Evolutionary conservation across 2,797 vertebrate genomes (phyloP), one percentile per base, ranked within the genome.

Genomic region (Pempheris klunzingeri): DNA sequence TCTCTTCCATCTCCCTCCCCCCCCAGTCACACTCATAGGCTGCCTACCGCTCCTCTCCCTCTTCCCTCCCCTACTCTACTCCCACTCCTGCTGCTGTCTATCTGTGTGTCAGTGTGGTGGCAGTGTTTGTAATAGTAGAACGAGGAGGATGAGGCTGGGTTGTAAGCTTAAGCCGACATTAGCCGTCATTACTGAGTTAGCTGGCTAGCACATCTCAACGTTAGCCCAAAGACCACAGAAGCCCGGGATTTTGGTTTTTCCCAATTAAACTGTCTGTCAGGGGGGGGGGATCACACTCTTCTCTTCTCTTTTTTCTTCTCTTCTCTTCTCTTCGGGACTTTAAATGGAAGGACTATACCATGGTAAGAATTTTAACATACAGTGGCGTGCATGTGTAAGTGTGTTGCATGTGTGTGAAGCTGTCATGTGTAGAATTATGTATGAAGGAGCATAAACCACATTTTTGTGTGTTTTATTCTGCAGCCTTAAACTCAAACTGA

Each of bases 271-370:
- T 72, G 63, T 64, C 61, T 65, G 58, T 84, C 43, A 71, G 60
- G 32, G 63, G 18, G 30, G 74, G 13, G 26, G 3, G 80, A 76
- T 77, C 75, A 54, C 8, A 28, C 58, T 67, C 36, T 73, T 66
- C 26, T 57, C 46, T 59, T 62, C 54, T 62, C 39, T 62, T 70
- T 46, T 67, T 50, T 63, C 8, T 65, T 61, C 60, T 73, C 44
- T 49, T 24, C 75, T 74, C 57, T 49, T 66, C 38, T 72, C 49
- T 65, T 53, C 13, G 8, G 24, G 10, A 69, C 62, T 85, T 73
- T 85, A 80, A 85, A 94, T 94, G 93, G 93, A 94, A 66, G 92
- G 92, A 77, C 84, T 92, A 5, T 94, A 94, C 41, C 89, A 94
- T 88, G 93, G 93, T 94, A 87, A 93, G 90, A 28, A n/a, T 57